Base-by-base conservation (phyloP, 1,140 invertebrate genomes). In the Hypsibius dujardini region DNA sequence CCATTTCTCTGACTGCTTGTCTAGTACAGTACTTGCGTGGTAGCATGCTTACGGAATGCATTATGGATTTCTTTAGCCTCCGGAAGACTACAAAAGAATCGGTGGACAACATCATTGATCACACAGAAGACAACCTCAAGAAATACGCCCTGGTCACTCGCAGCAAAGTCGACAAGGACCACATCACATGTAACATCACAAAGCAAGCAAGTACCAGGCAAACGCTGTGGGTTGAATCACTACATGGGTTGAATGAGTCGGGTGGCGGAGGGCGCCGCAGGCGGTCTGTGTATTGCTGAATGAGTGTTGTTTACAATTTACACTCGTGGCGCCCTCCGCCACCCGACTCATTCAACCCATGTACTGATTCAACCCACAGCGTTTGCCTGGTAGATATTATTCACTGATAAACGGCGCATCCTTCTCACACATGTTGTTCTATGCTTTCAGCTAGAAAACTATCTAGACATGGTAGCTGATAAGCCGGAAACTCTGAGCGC, bases 121-220 rank as follows among this genome's bases (percentile, higher is more conserved):
- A 42, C 12, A 67, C 62, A 15, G 62, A 67, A 7, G 12, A 67
- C 12, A 67, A 67, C 42, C 62, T 67, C 12, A 12, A 67, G 42
- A 12, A 67, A 7, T 67, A 67, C 62, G 12, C 62, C 12, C 42
- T 67, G 42, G 62, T 67, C 7, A 67, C 62, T 7, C 12, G 42
- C 3, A 42, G 7, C 42, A 45, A 12, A 12, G 7, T 45, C 45
- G 62, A 42, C 7, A 12, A 42, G 12, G 62, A 67, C 12, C 62
- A 67, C 12, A 12, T 67, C 12, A 67, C 62, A 42, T 67, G 62
- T 42, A 67, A 67, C 62, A 12, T 67, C 12, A 67, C 62, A 7
- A 67, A 67, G 12, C 62, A 67, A 42, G 62, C 45, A 45, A 7
- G 62, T 56, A n/a, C 50, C 50, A 56, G 50, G 28, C 28, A 28